phyloP scores from a whole-genome alignment of 1,140 invertebrate genomes.

The Lordiphosa stackelbergi region DNA sequence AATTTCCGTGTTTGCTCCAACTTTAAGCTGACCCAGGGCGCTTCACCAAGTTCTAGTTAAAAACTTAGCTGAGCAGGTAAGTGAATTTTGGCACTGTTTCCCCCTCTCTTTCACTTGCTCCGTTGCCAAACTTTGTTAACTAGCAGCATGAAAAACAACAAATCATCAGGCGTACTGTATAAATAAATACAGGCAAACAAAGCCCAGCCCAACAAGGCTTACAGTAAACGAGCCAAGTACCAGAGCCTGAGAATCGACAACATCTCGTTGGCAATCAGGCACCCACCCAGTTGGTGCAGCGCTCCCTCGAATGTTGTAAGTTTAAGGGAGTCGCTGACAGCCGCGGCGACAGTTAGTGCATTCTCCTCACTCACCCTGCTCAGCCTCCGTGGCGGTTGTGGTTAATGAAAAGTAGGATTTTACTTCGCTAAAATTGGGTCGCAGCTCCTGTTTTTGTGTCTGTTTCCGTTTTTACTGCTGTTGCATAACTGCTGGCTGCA shows the following conservation, averaged over 20 bases:
- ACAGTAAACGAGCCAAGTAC: conserved; percentile 18
- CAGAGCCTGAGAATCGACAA: conserved; percentile 22
- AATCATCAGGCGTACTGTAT: conserved; percentile 46
- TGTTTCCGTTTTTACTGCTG: conserved; percentile 22
- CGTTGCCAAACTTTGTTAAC: conserved; percentile 23
- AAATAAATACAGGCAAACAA: conserved; percentile 50
- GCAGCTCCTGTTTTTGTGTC: conserved; percentile 33
- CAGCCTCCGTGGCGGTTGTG: conserved; percentile 25
- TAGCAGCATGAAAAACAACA: conserved; percentile 33
- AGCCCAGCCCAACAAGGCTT: conserved; percentile 16
- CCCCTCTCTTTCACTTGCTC: neutral
- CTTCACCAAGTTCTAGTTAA: conserved; percentile 35
- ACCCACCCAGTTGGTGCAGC: conserved; percentile 14
- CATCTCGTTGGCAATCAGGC: conserved; percentile 38
- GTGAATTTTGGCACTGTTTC: conserved; percentile 6
- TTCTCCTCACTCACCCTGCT: conserved; percentile 5
- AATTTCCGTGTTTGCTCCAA: conserved; percentile 62
- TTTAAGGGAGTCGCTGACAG: conserved; percentile 41
- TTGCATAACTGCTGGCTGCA: conserved; percentile 38
- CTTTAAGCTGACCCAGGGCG: conserved; percentile 35
- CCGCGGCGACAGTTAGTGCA: conserved; percentile 40
- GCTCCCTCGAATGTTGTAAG: conserved; percentile 20
- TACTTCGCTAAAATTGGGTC: conserved; percentile 64
- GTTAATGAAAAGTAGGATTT: conserved; percentile 71
- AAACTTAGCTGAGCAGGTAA: conserved; percentile 22